These are phyloP conservation scores for Strix aluco DNA, from an alignment of 2,113 vertebrate species.

Conservation along the genomic window DNA sequence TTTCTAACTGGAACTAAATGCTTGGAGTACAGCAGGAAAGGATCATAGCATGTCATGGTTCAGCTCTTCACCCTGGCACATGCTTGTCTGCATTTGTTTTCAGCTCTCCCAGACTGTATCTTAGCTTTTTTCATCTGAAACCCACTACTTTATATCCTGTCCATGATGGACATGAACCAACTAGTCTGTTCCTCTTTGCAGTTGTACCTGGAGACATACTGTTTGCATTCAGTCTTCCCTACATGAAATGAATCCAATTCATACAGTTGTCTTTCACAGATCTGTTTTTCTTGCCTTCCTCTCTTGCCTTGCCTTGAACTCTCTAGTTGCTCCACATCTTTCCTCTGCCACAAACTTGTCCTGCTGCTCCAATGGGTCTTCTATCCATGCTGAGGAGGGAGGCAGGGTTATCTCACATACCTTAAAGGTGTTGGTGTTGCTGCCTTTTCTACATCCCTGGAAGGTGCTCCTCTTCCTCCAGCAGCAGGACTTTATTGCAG, in stretches of 20 bases:
- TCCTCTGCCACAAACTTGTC: background rate
- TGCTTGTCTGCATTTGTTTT: background rate
- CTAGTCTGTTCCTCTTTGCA: background rate
- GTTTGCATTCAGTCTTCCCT: background rate
- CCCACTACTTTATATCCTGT: background rate
- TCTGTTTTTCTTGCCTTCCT: background rate
- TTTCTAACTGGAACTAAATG: background rate
- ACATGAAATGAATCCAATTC: background rate
- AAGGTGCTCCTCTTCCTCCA: background rate
- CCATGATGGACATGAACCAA: background rate
- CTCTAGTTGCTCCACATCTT: background rate
- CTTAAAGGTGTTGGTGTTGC: background rate
- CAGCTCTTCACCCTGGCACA: background rate
- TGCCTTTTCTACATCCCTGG: background rate
- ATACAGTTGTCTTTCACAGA: background rate
- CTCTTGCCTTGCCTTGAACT: background rate
- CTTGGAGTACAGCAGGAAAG: background rate
- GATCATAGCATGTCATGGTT: background rate
- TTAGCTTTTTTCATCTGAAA: background rate
- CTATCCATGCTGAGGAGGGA: background rate
- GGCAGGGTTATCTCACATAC: background rate
- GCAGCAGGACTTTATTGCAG: background rate
- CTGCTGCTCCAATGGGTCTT: background rate
- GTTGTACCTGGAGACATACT: background rate
- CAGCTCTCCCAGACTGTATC: background rate